phyloP scores from a whole-genome alignment of 2,888 invertebrate species.

The Hydroisotoma schaefferi region DNA sequence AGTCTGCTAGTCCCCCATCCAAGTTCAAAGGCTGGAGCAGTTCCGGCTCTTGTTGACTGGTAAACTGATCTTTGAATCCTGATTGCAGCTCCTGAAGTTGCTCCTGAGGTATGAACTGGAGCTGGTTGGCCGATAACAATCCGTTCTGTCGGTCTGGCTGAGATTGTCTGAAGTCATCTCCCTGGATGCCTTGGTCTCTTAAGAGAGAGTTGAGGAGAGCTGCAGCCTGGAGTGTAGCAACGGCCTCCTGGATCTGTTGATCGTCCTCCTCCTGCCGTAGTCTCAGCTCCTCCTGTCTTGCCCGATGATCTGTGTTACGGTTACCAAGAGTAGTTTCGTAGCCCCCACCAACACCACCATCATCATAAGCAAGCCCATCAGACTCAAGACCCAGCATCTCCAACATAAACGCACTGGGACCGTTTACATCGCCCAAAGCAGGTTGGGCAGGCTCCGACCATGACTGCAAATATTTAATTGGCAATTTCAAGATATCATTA shows the following conservation, averaged over 20 bases:
- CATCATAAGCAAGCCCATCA: constrained; percentile 13
- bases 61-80: no score
- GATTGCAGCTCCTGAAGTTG: no score
- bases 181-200: constrained; percentile 13
- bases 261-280: constrained; percentile 32
- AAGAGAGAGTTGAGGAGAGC: constrained; percentile 24
- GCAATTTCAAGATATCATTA: no score
- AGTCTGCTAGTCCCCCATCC: background rate
- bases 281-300: constrained; percentile 27
- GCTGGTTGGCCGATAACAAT: background rate
- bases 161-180: constrained; percentile 9
- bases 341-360: constrained; percentile 16
- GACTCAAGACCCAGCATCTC: background rate
- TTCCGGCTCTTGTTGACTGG: no score
- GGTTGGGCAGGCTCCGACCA: constrained; percentile 1
- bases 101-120: background rate
- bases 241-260: constrained; percentile 29
- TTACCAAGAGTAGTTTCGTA: constrained; percentile 25
- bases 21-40: no score
- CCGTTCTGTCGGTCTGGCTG: background rate
- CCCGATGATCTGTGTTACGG: constrained; percentile 22
- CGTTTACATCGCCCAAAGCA: constrained; percentile 1
- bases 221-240: constrained; percentile 31
- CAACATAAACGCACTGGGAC: background rate
- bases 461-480: constrained; percentile 13